These are phyloP conservation scores for Geotrupes spiniger DNA, from an alignment of 2,888 invertebrate genomes.

Conservation along the genomic window DNA sequence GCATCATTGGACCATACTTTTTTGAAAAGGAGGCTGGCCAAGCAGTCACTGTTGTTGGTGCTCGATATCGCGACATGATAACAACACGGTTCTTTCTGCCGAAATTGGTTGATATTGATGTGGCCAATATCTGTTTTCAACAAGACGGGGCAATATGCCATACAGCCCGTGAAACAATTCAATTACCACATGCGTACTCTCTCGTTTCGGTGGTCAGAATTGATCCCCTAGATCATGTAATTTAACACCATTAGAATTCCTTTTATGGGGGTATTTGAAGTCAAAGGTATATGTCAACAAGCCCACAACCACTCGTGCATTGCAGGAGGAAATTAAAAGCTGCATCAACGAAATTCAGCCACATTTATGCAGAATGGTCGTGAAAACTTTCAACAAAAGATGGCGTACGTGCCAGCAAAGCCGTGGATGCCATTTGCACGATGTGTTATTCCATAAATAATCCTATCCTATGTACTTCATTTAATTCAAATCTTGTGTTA, in stretches of 20 bases:
- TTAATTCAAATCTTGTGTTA: no score
- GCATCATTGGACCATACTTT: conserved; percentile 21
- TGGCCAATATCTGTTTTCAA: background rate
- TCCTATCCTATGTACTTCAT: conserved; percentile 13
- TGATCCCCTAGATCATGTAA: no score
- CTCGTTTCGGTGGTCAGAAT: background rate
- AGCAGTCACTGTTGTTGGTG: conserved; percentile 30
- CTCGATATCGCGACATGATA: conserved; percentile 32
- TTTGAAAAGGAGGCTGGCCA: conserved; percentile 28
- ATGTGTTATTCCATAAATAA: conserved; percentile 24
- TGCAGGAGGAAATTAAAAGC: conserved; percentile 27
- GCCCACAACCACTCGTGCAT: conserved; percentile 22
- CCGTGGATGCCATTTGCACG: conserved; percentile 21
- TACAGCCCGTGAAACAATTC: conserved; percentile 1
- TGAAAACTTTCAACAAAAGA: conserved; percentile 30
- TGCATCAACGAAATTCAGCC: conserved; percentile 31
- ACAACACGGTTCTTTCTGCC: conserved; percentile 30
- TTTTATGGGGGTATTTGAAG: conserved; percentile 20
- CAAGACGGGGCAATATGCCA: background rate
- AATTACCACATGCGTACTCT: background rate
- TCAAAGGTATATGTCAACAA: conserved; percentile 25
- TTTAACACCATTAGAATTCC: conserved; percentile 4
- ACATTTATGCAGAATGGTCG: conserved; percentile 31
- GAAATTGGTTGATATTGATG: conserved; percentile 20
- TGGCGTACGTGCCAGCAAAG: conserved; percentile 30